These are phyloP conservation scores for Rambutsinella grinnellia DNA, from an alignment of 2,888 invertebrate species.

Conservation along the genomic window DNA sequence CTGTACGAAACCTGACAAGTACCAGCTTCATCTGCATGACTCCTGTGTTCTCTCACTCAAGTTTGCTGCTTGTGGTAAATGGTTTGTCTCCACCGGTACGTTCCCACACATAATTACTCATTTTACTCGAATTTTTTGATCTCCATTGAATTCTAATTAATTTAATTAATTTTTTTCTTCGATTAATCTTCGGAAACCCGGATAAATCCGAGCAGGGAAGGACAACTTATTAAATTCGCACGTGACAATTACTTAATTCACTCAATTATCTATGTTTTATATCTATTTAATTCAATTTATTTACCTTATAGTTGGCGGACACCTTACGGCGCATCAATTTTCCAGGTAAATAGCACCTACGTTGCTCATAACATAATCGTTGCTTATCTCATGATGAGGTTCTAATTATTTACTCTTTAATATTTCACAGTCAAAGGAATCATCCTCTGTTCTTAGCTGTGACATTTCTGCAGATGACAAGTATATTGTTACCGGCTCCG, in stretches of 20 bases:
- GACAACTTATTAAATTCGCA: too few species aligned
- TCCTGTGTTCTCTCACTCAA: constrained; percentile 94
- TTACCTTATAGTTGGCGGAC: constrained; percentile 88
- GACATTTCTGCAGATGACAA: constrained; percentile 97
- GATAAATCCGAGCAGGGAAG: too few species aligned
- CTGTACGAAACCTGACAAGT: constrained; percentile 91
- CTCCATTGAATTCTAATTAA: too few species aligned
- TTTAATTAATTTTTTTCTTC: too few species aligned
- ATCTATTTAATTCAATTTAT: too few species aligned
- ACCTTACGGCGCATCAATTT: constrained; percentile 94
- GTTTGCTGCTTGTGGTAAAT: constrained; percentile 94
- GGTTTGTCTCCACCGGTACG: constrained; percentile 92
- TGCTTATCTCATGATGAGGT: too few species aligned
- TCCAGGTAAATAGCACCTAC: constrained; percentile 69
- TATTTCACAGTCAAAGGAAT: constrained; percentile 96
- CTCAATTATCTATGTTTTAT: too few species aligned
- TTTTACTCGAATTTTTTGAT: too few species aligned
- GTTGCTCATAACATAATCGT: neutral
- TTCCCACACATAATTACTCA: too few species aligned
- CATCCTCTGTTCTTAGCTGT: constrained; percentile 95
- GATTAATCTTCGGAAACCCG: too few species aligned
- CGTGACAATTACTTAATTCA: too few species aligned
- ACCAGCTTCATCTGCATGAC: constrained; percentile 95
- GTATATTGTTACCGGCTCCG: constrained; percentile 96
- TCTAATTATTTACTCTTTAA: too few species aligned